A percentile compares a stretch with the other conserved stretches of the same genome.
Evolutionary conservation across 2,888 invertebrate genomes (phyloP).

Genomic region (Sesamia inferens): DNA sequence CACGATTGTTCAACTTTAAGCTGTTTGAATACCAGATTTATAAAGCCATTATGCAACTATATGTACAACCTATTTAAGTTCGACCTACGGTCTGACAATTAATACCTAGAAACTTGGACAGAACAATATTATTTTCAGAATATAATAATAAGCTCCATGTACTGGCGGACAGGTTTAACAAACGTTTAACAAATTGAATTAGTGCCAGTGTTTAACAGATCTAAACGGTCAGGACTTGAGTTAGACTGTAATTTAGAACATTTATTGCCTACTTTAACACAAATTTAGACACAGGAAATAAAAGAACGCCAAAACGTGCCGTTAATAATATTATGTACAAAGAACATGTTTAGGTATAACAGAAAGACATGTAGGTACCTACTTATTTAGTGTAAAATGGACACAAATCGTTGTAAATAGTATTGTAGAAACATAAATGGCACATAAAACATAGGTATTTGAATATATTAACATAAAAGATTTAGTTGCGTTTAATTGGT

Average conservation of each 20-base stretch:
- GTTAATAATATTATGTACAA: conserved; percentile 25
- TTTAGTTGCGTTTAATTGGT: conserved; percentile 35
- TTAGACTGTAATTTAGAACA: conserved; percentile 33
- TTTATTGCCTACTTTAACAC: conserved; percentile 40
- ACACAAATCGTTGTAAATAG: conserved; percentile 33
- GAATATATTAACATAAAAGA: conserved; percentile 46
- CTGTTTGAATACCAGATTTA: conserved; percentile 9
- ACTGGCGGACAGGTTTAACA: conserved; percentile 50
- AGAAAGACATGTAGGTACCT: conserved; percentile 4
- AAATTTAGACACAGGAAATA: conserved; percentile 18
- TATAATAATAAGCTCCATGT: conserved; percentile 45
- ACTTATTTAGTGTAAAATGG: conserved; percentile 18
- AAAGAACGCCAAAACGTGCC: conserved; percentile 21
- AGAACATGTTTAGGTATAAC: conserved; percentile 13
- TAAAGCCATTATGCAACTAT: conserved; percentile 28
- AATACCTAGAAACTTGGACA: conserved; percentile 43
- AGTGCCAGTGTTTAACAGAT: conserved; percentile 50
- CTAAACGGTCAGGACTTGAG: conserved; percentile 37
- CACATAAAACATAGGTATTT: conserved; percentile 35
- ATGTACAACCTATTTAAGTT: conserved; percentile 33
- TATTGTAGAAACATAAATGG: conserved; percentile 34
- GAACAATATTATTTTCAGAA: conserved; percentile 43
- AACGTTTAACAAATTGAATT: conserved; percentile 61
- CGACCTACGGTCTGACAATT: conserved; percentile 39
- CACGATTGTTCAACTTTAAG: conserved; percentile 24